Evolutionary conservation across 2,113 vertebrate species (phyloP).

Genomic region (Balaeniceps rex): DNA sequence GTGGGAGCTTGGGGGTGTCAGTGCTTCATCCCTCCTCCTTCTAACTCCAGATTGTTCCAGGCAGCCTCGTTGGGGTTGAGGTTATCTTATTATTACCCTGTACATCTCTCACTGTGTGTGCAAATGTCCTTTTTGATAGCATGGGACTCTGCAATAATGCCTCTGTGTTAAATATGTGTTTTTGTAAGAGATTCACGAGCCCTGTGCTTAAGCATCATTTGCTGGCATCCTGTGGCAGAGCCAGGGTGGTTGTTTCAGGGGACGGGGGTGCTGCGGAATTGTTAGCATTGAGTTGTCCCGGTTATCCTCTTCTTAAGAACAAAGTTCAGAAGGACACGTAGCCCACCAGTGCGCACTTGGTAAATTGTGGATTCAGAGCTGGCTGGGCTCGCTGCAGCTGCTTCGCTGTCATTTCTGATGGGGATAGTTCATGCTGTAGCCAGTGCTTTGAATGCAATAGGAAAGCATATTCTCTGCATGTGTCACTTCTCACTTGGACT

Average conservation of each 20-base stretch:
- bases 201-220: not conserved
- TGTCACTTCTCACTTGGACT: conserved; percentile 21
- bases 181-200: not conserved
- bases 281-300: not conserved
- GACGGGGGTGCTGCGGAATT: not conserved
- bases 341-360: rapidly evolving
- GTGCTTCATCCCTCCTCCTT: not conserved
- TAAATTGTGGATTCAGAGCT: rapidly evolving
- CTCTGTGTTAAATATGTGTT: not conserved
- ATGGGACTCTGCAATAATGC: not conserved
- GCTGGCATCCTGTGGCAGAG: not conserved
- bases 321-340: not conserved
- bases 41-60: not conserved
- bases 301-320: not conserved
- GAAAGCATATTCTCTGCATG: not conserved
- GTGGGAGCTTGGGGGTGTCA: not conserved
- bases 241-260: not conserved
- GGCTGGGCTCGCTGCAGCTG: not conserved
- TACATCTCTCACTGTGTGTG: not conserved
- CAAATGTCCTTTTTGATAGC: not conserved
- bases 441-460: not conserved
- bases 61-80: not conserved
- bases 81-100: not conserved
- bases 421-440: not conserved
- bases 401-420: not conserved